Evolutionary conservation across 2,888 invertebrate genomes (phyloP).

Genomic region (Nymphalis polychloros): DNA sequence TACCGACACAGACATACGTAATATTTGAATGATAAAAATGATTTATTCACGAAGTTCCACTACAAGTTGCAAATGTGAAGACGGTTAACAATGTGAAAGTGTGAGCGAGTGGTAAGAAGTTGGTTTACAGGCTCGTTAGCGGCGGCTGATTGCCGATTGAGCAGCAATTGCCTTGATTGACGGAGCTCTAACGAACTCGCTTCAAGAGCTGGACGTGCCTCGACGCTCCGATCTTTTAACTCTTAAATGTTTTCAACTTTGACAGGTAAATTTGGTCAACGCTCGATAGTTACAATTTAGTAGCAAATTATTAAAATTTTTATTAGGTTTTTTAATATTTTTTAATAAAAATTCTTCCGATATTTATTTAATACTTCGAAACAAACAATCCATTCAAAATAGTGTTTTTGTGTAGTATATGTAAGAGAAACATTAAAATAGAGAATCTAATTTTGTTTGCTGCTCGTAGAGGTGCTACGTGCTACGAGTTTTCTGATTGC

Average conservation of each 20-base stretch:
- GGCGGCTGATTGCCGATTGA: slow-evolving; percentile 81
- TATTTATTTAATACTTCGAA: too few species aligned
- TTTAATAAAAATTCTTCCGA: too few species aligned
- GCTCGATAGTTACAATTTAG: not conserved
- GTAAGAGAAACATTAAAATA: slow-evolving; percentile 28
- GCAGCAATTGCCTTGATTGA: slow-evolving; percentile 82
- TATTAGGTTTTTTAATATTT: not conserved
- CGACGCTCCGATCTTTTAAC: slow-evolving; percentile 39
- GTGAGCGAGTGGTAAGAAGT: slow-evolving; percentile 65
- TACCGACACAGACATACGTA: slow-evolving; percentile 17
- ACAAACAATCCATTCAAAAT: too few species aligned
- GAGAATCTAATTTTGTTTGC: slow-evolving; percentile 32
- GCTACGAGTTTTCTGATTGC: slow-evolving; percentile 57
- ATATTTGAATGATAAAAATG: slow-evolving; percentile 35
- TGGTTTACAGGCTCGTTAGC: slow-evolving; percentile 74
- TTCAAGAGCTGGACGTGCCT: slow-evolving; percentile 64
- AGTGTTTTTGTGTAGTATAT: slow-evolving; percentile 4
- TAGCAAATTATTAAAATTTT: not conserved
- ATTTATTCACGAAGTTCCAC: slow-evolving; percentile 39
- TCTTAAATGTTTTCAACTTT: slow-evolving; percentile 31
- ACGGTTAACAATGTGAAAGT: slow-evolving; percentile 54
- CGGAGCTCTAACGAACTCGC: slow-evolving; percentile 78
- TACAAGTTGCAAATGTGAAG: slow-evolving; percentile 51
- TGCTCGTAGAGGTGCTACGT: slow-evolving; percentile 53
- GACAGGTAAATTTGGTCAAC: slow-evolving; percentile 28